Evolutionary conservation across 1,140 invertebrate species (phyloP).

Genomic region (Scaptomyza pallida): DNA sequence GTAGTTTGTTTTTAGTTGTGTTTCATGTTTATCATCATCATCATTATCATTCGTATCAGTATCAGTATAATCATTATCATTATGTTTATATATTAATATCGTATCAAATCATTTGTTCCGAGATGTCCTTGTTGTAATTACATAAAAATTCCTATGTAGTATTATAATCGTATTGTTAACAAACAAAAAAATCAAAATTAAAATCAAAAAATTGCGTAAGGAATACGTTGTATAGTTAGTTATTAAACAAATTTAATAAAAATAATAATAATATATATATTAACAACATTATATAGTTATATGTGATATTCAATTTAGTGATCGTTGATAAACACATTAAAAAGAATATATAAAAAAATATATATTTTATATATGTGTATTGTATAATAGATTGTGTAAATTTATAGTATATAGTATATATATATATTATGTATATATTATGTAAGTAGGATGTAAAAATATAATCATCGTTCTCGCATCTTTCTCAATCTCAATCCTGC

Average conservation of each 20-base stretch:
- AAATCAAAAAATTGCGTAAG: conserved; percentile 17
- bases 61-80: conserved; percentile 50
- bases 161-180: conserved; percentile 31
- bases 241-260: conserved; percentile 76
- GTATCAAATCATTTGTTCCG: conserved; percentile 38
- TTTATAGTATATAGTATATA: conserved; percentile 21
- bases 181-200: conserved; percentile 35
- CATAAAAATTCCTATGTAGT: conserved; percentile 38
- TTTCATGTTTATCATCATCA: conserved; percentile 52
- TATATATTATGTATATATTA: conserved; percentile 8
- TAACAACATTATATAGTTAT: conserved; percentile 77
- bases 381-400: conserved; percentile 21
- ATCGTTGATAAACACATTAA: conserved; percentile 30
- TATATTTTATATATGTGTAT: conserved; percentile 31
- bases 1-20: conserved; percentile 19
- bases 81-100: conserved; percentile 45
- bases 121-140: conserved; percentile 41
- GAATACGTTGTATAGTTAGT: conserved; percentile 28
- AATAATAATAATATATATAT: conserved; percentile 76
- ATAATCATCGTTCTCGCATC: conserved; percentile 27
- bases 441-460: conserved; percentile 46
- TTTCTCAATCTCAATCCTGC: no score
- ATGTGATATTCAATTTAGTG: conserved; percentile 44
- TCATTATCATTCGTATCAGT: conserved; percentile 57
- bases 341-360: conserved; percentile 49